Base-by-base conservation (phyloP, 2,888 invertebrate species). In the Anodontia alba region DNA sequence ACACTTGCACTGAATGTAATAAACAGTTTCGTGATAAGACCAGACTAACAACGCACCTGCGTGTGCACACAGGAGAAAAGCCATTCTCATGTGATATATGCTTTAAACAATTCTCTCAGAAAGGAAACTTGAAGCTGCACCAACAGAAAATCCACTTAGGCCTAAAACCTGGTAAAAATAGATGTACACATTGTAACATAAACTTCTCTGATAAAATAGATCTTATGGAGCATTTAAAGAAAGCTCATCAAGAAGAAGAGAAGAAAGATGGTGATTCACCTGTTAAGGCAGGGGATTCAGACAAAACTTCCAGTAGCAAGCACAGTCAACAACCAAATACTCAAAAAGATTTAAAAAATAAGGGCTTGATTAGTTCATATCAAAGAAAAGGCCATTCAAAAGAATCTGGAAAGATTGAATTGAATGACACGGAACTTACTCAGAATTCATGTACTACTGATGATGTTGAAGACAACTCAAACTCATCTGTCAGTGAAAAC, bases 101-200 rank as follows among this genome's bases (percentile, higher is more conserved):
- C 49, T 42, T 26, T 31, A 81, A 81, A 31, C 62, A 62, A 15
- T 81, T 81, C 36, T 81, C 81, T 2, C 81, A 81, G 71, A 81
- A 81, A 71, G 81, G 81, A 15, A 81, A 81, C 57, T 38, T 81
- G 23, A 81, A 81, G 46, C 33, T 81, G 8, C 81, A 81, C 73
- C 76, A 80, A 68, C 76, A 80, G 80, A 80, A 80, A 54, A 80
- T 80, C 17, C 80, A 80, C 42, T 54, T 76, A 0, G 80, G 76
- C 1, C 31, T 33, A 10, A 62, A 62, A 10, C 31, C 10, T 3
- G 33, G 62, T 2, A 62, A 33, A 62, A 15, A 62, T 17, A 31
- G 62, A 17, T 62, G 62, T 62, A 33, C 1, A 31, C 12, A 62
- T 3, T 62, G 62, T 33, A 20, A 23, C 2, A 23, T 62, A 33